Percentiles rank a stretch among this genome's conserved stretches.
Evolutionary conservation across 2,113 vertebrate genomes (phyloP).

Genomic region (Cervus canadensis): DNA sequence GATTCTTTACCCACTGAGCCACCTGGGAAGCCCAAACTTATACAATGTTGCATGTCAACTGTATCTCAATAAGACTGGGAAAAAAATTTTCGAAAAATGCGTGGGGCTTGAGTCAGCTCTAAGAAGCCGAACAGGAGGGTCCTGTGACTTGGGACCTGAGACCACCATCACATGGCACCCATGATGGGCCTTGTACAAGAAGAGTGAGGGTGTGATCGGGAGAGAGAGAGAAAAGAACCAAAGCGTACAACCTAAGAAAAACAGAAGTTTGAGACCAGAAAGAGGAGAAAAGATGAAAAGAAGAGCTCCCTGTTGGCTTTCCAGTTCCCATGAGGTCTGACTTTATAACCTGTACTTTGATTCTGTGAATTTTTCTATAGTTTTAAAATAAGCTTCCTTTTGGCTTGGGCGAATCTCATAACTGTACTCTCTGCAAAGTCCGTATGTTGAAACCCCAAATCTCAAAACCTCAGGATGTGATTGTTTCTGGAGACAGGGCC

Average conservation of each 20-base stretch:
- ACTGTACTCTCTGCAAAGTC: background rate
- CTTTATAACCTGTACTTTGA: background rate
- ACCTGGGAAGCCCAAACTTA: background rate
- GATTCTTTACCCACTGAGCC: background rate
- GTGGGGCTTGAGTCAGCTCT: background rate
- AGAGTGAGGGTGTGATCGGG: background rate
- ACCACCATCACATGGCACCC: no score
- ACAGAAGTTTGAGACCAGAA: background rate
- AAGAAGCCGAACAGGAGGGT: background rate
- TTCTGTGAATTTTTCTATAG: background rate
- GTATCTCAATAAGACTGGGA: background rate
- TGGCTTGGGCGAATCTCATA: background rate
- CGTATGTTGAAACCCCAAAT: background rate
- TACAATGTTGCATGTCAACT: background rate
- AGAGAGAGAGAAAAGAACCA: background rate
- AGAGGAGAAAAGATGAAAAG: background rate
- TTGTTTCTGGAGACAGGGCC: background rate
- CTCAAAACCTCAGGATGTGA: background rate
- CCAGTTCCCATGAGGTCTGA: background rate
- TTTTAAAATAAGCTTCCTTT: background rate
- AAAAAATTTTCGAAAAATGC: background rate
- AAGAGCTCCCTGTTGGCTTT: background rate
- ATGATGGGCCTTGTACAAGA: background rate
- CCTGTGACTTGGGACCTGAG: background rate
- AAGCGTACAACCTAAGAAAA: background rate